Percentiles rank a stretch among this genome's conserved stretches.
These are phyloP conservation scores for Acanthornis magna DNA, from an alignment of 2,797 vertebrate genomes.

Conservation along the genomic window DNA sequence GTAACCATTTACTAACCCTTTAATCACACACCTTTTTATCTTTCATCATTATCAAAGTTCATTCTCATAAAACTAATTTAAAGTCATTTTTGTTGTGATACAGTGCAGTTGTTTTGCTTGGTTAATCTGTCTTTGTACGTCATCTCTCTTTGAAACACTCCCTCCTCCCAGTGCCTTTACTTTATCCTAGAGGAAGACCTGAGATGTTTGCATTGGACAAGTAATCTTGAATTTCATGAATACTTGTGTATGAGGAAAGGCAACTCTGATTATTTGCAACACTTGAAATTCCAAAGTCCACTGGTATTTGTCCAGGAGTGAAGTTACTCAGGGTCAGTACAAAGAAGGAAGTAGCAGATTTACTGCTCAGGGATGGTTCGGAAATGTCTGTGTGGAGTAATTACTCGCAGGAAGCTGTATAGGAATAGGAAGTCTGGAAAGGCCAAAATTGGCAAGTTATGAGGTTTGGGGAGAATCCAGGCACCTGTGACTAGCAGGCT, in stretches of 20 bases:
- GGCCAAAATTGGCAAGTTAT: background rate
- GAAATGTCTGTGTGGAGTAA: background rate
- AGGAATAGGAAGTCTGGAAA: background rate
- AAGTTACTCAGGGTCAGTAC: background rate
- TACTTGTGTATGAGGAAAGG: background rate
- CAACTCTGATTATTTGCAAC: background rate
- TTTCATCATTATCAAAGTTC: background rate
- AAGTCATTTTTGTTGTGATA: background rate
- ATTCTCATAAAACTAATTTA: conserved; percentile 2
- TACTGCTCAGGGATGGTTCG: background rate
- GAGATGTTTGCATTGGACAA: conserved; percentile 22
- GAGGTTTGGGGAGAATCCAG: background rate
- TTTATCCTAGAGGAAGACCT: background rate
- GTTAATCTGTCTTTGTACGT: background rate
- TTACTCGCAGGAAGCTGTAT: background rate
- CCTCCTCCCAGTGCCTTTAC: background rate
- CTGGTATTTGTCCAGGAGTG: conserved; percentile 32
- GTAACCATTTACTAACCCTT: background rate
- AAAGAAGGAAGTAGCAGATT: conserved; percentile 11
- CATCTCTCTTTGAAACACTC: background rate
- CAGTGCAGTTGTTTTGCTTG: background rate
- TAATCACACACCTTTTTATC: background rate
- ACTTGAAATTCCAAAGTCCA: conserved; percentile 4
- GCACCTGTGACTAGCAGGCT: background rate
- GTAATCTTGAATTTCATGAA: background rate